Evolutionary conservation across 2,797 vertebrate species (phyloP).

Genomic region (Scolopax rusticola): DNA sequence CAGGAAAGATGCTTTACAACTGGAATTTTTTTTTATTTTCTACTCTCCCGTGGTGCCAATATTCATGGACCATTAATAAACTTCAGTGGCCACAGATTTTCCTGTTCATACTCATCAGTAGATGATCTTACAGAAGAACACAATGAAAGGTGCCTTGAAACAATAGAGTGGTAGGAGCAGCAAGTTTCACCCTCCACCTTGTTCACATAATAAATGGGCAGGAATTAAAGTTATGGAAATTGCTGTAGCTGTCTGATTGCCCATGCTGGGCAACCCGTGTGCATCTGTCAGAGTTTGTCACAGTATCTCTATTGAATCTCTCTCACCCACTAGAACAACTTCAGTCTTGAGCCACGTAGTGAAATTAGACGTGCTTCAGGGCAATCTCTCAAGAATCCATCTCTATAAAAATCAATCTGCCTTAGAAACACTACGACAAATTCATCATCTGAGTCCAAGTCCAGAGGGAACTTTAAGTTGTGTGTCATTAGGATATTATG

Average conservation of each 20-base stretch:
- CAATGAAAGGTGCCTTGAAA: not conserved
- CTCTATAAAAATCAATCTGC: slow-evolving; percentile 12
- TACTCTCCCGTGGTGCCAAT: not conserved
- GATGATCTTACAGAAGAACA: not conserved
- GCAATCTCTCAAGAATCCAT: not conserved
- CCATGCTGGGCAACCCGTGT: not conserved
- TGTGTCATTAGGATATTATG: not conserved
- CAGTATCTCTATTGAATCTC: not conserved
- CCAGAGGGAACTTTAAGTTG: not conserved
- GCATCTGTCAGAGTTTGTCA: not conserved
- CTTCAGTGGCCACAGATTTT: not conserved
- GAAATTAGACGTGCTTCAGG: not conserved
- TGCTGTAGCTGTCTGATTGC: not conserved
- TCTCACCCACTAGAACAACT: not conserved
- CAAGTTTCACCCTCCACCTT: not conserved
- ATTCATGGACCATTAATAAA: not conserved
- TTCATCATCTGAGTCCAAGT: not conserved
- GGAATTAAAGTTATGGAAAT: not conserved
- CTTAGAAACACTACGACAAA: not conserved
- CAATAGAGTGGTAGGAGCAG: not conserved
- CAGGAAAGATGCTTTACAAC: not conserved
- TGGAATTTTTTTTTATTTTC: not conserved
- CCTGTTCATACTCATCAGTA: not conserved
- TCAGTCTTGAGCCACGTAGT: not conserved
- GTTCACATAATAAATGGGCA: not conserved